A percentile compares a stretch with the other conserved stretches of the same genome.
Evolutionary conservation across 2,113 vertebrate species (phyloP).

Genomic region (Gila orcuttii): DNA sequence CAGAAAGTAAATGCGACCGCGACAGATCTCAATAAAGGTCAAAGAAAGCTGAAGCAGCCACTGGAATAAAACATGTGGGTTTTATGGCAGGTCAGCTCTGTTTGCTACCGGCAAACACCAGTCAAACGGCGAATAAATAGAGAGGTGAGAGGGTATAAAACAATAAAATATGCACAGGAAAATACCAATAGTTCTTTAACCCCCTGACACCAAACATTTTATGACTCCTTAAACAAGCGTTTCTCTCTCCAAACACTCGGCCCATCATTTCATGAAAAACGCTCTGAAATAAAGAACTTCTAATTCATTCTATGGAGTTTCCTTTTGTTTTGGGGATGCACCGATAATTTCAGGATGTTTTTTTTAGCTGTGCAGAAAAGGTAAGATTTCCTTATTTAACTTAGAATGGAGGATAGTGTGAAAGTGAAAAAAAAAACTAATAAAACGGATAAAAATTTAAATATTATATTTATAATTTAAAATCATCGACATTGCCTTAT

Average conservation of each 20-base stretch:
- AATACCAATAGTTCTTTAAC: constrained; percentile 64
- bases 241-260: constrained; percentile 41
- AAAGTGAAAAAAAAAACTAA: neutral
- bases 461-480: neutral
- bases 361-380: constrained; percentile 28
- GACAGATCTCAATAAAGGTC: constrained; percentile 10
- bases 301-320: constrained; percentile 62
- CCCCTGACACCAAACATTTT: constrained; percentile 65
- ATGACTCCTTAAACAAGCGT: constrained; percentile 54
- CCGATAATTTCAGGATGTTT: neutral
- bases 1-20: neutral
- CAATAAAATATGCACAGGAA: constrained; percentile 82
- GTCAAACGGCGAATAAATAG: constrained; percentile 79
- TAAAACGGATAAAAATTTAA: neutral
- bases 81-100: constrained; percentile 80
- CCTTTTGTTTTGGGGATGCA: constrained; percentile 32
- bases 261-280: constrained; percentile 46
- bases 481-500: neutral
- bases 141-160: constrained; percentile 77
- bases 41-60: constrained; percentile 27
- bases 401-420: neutral
- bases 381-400: constrained; percentile 8
- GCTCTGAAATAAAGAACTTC: constrained; percentile 10
- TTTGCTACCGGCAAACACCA: constrained; percentile 81
- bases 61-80: constrained; percentile 59